These are phyloP conservation scores for Pitta sordida DNA, from an alignment of 2,113 vertebrate genomes.

Conservation along the genomic window DNA sequence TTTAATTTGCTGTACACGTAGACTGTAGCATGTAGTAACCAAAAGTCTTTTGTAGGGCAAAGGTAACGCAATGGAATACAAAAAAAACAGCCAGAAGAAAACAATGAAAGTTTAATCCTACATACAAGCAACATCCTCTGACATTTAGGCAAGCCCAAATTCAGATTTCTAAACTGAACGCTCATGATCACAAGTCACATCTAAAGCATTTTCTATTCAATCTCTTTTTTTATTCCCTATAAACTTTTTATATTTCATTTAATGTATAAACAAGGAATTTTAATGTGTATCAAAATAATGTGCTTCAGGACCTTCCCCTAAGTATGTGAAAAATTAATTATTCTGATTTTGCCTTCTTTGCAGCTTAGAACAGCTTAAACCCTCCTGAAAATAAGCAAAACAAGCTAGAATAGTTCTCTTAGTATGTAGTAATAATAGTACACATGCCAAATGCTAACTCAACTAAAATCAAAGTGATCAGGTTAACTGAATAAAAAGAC, in stretches of 20 bases:
- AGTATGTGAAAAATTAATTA: background rate
- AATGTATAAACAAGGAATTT: background rate
- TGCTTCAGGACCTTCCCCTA: background rate
- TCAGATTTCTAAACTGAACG: background rate
- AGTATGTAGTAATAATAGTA: background rate
- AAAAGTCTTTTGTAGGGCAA: constrained; percentile 43
- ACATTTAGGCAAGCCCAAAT: constrained; percentile 4
- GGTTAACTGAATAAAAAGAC: background rate
- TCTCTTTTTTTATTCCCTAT: background rate
- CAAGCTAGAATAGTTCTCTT: background rate
- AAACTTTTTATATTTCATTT: background rate
- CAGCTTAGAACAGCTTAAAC: background rate
- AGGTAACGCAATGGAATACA: background rate
- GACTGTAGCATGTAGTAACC: background rate
- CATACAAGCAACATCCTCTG: background rate
- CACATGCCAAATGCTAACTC: background rate
- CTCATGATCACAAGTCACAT: background rate
- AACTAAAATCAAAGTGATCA: background rate
- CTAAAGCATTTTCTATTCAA: background rate
- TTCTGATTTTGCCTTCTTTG: background rate
- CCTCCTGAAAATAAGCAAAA: background rate
- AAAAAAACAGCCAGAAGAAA: background rate
- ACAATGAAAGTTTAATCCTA: background rate
- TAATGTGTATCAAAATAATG: background rate
- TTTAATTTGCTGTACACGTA: constrained; percentile 53